These are phyloP conservation scores for Bradypodion pumilum DNA, from an alignment of 2,797 vertebrate species.

Conservation along the genomic window DNA sequence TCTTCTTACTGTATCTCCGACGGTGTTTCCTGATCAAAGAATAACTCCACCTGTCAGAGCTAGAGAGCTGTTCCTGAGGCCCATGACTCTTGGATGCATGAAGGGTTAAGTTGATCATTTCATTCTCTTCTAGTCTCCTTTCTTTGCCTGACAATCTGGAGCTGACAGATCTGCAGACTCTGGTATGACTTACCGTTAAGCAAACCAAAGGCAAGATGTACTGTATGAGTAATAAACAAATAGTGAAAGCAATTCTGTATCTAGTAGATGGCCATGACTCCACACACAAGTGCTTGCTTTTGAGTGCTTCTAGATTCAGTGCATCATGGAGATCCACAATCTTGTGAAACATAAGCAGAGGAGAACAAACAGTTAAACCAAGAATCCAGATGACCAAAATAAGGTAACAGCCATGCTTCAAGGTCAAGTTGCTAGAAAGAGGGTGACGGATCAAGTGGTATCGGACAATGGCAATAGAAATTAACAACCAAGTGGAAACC, in stretches of 20 bases:
- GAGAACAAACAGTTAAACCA: constrained; percentile 80
- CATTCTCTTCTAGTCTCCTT: constrained; percentile 76
- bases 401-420: constrained; percentile 79
- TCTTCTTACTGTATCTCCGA: constrained; percentile 80
- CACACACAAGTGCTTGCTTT: constrained; percentile 78
- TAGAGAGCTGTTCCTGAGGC: constrained; percentile 47
- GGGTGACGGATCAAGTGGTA: constrained; percentile 84
- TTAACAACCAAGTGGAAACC: constrained; percentile 82
- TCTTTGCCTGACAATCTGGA: constrained; percentile 73
- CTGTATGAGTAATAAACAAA: constrained; percentile 79
- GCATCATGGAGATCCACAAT: constrained; percentile 78
- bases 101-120: constrained; percentile 80
- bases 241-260: constrained; percentile 81
- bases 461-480: constrained; percentile 82
- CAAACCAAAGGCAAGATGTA: constrained; percentile 81
- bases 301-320: constrained; percentile 71
- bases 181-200: constrained; percentile 80
- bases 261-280: constrained; percentile 82
- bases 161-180: constrained; percentile 79
- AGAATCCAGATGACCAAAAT: constrained; percentile 76
- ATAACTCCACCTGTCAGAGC: constrained; percentile 68
- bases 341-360: constrained; percentile 81
- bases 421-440: constrained; percentile 77
- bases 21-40: constrained; percentile 75
- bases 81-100: constrained; percentile 68